phyloP scores from a whole-genome alignment of 2,797 vertebrate genomes.

The Denticeps clupeoides region DNA sequence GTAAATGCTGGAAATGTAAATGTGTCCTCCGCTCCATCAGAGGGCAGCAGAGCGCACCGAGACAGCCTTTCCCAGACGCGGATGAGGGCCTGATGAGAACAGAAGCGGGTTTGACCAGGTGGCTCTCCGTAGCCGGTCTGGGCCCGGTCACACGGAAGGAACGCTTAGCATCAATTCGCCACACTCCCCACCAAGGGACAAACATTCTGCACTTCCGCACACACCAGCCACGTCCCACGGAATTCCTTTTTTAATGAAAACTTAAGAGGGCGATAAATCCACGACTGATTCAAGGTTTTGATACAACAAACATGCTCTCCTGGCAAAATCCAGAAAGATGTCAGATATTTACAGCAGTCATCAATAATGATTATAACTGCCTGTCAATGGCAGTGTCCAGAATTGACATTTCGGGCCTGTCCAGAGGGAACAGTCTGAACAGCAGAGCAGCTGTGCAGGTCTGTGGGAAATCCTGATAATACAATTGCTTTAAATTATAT shows the following conservation, averaged over 20 bases:
- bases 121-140: constrained; percentile 4
- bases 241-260: constrained; percentile 7
- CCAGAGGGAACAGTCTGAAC: too few relatives aligned
- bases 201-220: background rate
- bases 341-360: constrained; percentile 15
- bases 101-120: background rate
- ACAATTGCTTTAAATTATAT: too few relatives aligned
- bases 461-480: too few relatives aligned
- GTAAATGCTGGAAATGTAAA: too few relatives aligned
- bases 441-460: too few relatives aligned
- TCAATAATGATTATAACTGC: constrained; percentile 8
- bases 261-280: background rate
- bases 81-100: background rate
- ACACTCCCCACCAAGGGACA: constrained; percentile 27
- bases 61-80: too few relatives aligned
- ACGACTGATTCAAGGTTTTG: background rate
- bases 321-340: too few relatives aligned
- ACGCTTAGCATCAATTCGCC: constrained; percentile 36
- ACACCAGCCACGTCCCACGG: background rate
- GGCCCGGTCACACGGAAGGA: constrained; percentile 13
- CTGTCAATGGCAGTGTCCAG: constrained; percentile 5
- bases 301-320: background rate
- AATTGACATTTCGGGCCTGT: too few relatives aligned
- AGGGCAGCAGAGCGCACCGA: background rate
- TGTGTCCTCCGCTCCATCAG: background rate